Evolutionary conservation across 2,113 vertebrate species (phyloP).

Genomic region (Penelope pileata): DNA sequence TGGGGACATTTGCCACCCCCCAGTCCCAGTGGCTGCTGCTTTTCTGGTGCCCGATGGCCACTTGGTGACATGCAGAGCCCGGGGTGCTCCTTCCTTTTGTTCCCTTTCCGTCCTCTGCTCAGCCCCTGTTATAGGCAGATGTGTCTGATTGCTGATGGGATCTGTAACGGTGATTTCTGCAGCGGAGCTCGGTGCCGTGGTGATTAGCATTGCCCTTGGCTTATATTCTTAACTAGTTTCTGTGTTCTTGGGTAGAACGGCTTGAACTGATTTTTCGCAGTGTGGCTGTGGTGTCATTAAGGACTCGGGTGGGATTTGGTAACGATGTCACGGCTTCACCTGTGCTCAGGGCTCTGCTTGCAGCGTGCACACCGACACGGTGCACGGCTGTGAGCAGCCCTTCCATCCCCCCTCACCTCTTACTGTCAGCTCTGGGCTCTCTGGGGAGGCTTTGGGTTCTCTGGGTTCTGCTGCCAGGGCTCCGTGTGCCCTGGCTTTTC

Average conservation of each 20-base stretch:
- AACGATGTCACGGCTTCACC: neutral
- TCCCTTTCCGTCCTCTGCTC: neutral
- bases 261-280: neutral
- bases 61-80: neutral
- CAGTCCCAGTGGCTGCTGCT: no score
- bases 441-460: no score
- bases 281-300: neutral
- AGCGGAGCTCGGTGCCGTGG: neutral
- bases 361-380: rapidly evolving
- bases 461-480: no score
- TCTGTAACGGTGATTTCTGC: neutral
- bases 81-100: neutral
- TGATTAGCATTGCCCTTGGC: neutral
- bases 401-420: neutral
- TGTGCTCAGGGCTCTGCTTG: neutral
- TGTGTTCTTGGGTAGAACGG: rapidly evolving
- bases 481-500: neutral
- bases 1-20: neutral
- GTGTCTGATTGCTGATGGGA: rapidly evolving
- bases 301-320: neutral
- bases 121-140: neutral
- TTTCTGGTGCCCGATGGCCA: neutral
- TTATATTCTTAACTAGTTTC: rapidly evolving
- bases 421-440: neutral
- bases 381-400: neutral